phyloP scores from a whole-genome alignment of 2,888 invertebrate species.

The Hermaeophaga mercurialis region DNA sequence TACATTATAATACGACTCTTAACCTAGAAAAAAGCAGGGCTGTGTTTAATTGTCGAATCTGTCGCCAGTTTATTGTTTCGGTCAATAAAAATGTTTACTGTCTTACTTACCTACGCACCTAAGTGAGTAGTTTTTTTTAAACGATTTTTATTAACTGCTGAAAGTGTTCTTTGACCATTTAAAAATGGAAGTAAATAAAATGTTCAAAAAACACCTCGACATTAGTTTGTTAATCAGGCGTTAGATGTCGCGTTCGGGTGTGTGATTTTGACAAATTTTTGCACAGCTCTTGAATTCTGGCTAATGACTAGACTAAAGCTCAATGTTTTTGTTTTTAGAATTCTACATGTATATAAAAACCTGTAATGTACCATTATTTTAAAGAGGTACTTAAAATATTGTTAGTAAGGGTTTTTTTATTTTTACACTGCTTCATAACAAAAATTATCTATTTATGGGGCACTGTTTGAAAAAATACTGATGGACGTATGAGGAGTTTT shows the following conservation, averaged over 20 bases:
- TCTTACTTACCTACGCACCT: background rate
- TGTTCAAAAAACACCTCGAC: conserved; percentile 9
- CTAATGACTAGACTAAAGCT: conserved; percentile 24
- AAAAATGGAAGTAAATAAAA: conserved; percentile 2
- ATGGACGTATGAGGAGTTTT: conserved; percentile 4
- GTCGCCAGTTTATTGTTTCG: background rate
- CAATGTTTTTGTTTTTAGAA: conserved; percentile 18
- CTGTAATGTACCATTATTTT: conserved; percentile 23
- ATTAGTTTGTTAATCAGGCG: background rate
- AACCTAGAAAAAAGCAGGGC: conserved; percentile 6
- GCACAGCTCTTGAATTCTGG: conserved; percentile 18
- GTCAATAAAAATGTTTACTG: background rate
- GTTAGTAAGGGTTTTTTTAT: background rate
- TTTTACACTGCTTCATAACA: conserved; percentile 14
- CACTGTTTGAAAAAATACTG: conserved; percentile 1
- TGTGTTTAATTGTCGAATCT: background rate
- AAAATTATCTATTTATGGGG: background rate
- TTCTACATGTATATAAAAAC: conserved; percentile 25
- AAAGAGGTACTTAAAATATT: conserved; percentile 19
- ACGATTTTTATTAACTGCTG: background rate
- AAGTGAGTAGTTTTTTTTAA: background rate
- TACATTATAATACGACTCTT: conserved; percentile 8
- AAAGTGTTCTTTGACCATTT: conserved; percentile 3
- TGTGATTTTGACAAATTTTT: conserved; percentile 2
- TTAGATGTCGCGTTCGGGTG: background rate